phyloP scores from a whole-genome alignment of 2,113 vertebrate genomes.

The Embiotoca jacksoni region DNA sequence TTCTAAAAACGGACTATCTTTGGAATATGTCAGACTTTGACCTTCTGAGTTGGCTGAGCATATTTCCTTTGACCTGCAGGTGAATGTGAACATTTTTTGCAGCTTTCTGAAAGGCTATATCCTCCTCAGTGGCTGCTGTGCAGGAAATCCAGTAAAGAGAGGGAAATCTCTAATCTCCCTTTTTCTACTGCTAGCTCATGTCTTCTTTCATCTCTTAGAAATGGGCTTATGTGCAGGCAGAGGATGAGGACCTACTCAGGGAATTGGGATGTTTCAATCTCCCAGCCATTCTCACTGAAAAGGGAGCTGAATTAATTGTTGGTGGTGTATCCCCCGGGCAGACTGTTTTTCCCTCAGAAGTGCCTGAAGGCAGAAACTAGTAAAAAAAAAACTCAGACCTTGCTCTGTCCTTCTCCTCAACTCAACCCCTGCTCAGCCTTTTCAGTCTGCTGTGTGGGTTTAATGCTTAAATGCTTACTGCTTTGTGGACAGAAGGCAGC shows the following conservation, averaged over 20 bases:
- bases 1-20: slow-evolving; percentile 42
- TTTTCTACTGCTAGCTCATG: slow-evolving; percentile 35
- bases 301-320: slow-evolving; percentile 62
- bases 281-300: slow-evolving; percentile 47
- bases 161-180: slow-evolving; percentile 49
- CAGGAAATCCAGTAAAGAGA: slow-evolving; percentile 30
- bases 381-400: slow-evolving; percentile 16
- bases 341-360: slow-evolving; percentile 52
- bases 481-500: slow-evolving; percentile 32
- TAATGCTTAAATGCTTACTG: slow-evolving; percentile 24
- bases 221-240: slow-evolving; percentile 54
- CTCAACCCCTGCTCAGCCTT: slow-evolving; percentile 50
- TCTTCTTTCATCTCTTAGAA: slow-evolving; percentile 66
- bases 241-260: slow-evolving; percentile 52
- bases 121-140: slow-evolving; percentile 22
- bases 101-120: slow-evolving; percentile 37
- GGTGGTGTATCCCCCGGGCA: slow-evolving; percentile 19
- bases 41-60: neutral
- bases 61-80: slow-evolving; percentile 41
- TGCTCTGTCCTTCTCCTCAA: slow-evolving; percentile 49
- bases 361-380: slow-evolving; percentile 51
- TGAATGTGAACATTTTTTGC: slow-evolving; percentile 35
- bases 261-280: slow-evolving; percentile 69
- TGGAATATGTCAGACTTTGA: slow-evolving; percentile 33
- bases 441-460: slow-evolving; percentile 51